Evolutionary conservation across 1,140 invertebrate genomes (phyloP), one percentile per base, ranked within the genome.

Genomic region (Maconellicoccus hirsutus): DNA sequence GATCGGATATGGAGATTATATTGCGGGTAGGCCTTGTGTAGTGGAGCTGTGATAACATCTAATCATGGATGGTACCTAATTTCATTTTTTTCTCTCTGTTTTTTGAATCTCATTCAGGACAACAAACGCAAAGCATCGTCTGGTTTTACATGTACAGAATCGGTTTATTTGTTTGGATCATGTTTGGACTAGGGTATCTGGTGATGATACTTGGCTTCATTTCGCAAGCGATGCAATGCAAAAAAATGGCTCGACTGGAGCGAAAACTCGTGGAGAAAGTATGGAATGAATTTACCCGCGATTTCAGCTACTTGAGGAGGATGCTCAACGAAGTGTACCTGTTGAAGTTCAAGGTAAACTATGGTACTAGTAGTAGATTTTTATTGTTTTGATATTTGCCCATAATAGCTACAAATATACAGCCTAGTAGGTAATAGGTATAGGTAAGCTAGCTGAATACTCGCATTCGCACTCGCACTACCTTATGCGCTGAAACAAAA

Each of bases 1-100:
- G 8, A 96, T 96, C 75, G 94, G 94, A 22, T 97, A 96, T 78
- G 94, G 94, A 38, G 94, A 97, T 80, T 89, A 87, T 75, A 93
- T 96, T 19, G 92, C 94, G 75, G 89, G 90, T 87, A 78, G 79
- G 76, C 73, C 1, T n/a, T 66, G 3, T 16, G 16, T 59, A 19
- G 4, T 59, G 52, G n/a, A n/a, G n/a, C n/a, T n/a, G 7, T 61
- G 14, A 61, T 8, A 19, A 19, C 6, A 61, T 10, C 59, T 16
- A 7, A 8, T 61, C 21, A 19, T 61, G 4, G 59, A 61, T 19
- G 7, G 7, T 19, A 59, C 29, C 29, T 33, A 33, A 33, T 33
- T 19, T 16, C 4, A 59, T 7, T 59, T 59, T 3, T 59, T 19
- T 7, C n/a, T 7, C n/a, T n/a, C 59, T 74, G 59, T 21, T 38